A percentile compares a stretch with the other conserved stretches of the same genome.
These are phyloP conservation scores for Myzus persicae DNA, from an alignment of 1,140 invertebrate genomes.

Conservation along the genomic window DNA sequence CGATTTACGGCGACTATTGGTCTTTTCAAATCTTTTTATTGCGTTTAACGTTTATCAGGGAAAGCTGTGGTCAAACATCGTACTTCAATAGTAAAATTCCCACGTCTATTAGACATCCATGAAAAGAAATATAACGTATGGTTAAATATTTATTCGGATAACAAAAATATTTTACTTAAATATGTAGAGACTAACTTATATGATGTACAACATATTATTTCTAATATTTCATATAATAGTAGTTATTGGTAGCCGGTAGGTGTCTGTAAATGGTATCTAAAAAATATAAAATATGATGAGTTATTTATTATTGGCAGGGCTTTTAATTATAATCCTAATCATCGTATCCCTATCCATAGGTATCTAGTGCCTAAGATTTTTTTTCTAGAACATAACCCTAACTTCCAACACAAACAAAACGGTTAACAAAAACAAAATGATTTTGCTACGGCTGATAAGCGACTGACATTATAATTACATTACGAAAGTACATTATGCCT, in stretches of 20 bases:
- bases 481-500: no score
- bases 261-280: no score
- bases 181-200: not conserved
- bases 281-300: not conserved
- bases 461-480: no score
- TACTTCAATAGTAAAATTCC: constrained; percentile 28
- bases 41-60: not conserved
- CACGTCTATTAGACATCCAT: constrained; percentile 26
- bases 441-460: no score
- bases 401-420: not conserved
- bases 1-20: constrained; percentile 47
- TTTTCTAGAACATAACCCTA: no score
- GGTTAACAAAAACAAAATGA: not conserved
- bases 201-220: not conserved
- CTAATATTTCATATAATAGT: not conserved
- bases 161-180: not conserved
- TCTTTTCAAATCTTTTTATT: constrained; percentile 40
- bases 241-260: not conserved
- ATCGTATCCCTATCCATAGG: not conserved
- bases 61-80: constrained; percentile 45
- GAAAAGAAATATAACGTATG: constrained; percentile 37
- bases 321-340: not conserved
- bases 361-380: no score
- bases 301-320: not conserved
- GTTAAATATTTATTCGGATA: not conserved